Conservation (phyloP, 1,140 invertebrate species). For the Heliconius hewitsoni region DNA sequence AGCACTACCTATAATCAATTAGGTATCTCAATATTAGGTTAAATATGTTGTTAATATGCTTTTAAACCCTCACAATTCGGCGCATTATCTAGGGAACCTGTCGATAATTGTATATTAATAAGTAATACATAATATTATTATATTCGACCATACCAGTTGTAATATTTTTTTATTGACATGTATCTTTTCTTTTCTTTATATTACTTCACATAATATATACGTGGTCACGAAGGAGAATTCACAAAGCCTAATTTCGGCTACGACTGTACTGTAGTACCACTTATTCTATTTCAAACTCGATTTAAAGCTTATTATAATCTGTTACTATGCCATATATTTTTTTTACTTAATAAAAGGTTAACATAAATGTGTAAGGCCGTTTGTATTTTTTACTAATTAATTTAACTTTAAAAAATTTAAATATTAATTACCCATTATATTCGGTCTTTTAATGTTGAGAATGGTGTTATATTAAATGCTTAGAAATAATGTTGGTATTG, state of each 20-base stretch:
- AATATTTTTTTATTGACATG: too few species aligned
- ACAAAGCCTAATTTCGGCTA: too few species aligned
- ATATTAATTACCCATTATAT: constrained; percentile 7
- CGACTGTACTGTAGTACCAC: too few species aligned
- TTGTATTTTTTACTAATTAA: neutral
- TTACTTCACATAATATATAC: too few species aligned
- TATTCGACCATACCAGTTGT: neutral
- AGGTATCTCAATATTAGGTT: constrained; percentile 14
- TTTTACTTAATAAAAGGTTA: neutral
- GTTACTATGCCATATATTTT: neutral
- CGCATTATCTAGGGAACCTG: neutral
- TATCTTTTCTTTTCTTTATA: too few species aligned
- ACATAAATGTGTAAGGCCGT: neutral
- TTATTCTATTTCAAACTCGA: too few species aligned
- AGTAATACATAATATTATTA: neutral
- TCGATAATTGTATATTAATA: neutral
- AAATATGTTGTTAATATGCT: constrained; percentile 17
- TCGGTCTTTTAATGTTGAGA: neutral
- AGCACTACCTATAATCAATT: neutral
- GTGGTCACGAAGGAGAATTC: too few species aligned
- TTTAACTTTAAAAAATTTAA: neutral
- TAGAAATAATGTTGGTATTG: neutral
- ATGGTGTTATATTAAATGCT: neutral
- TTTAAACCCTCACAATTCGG: neutral
- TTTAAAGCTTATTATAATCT: neutral